Evolutionary conservation across 2,797 vertebrate species (phyloP).

Genomic region (Propithecus perrieri): DNA sequence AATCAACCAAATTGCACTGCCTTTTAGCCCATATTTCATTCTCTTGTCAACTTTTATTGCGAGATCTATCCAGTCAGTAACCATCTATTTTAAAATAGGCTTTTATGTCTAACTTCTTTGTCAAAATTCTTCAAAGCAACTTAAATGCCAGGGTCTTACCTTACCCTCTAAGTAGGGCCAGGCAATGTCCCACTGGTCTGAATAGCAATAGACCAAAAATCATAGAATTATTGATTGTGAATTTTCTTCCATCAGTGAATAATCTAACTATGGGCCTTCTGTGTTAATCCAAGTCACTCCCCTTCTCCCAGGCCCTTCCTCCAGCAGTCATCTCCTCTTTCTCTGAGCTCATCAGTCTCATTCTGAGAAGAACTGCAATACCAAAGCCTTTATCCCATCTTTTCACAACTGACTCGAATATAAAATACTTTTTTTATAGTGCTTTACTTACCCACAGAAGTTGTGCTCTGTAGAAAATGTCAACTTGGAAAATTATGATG

Average conservation of each 20-base stretch:
- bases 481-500: not conserved
- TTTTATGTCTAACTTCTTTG: constrained; percentile 55
- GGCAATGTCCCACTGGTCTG: constrained; percentile 13
- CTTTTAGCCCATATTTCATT: constrained; percentile 58
- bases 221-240: constrained; percentile 46
- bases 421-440: not conserved
- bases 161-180: constrained; percentile 46
- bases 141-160: constrained; percentile 37
- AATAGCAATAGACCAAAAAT: constrained; percentile 55
- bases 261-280: not conserved
- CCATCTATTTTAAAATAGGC: constrained; percentile 53
- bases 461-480: not conserved
- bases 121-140: constrained; percentile 61
- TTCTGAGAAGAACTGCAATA: not conserved
- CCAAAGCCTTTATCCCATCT: not conserved
- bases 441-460: not conserved
- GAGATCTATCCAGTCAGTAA: constrained; percentile 38
- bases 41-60: constrained; percentile 52
- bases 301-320: not conserved
- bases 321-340: not conserved
- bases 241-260: constrained; percentile 40
- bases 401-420: not conserved
- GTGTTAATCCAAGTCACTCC: not conserved
- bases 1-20: constrained; percentile 55
- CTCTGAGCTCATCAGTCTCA: not conserved